Conservation (phyloP, 1,140 invertebrate genomes). For the Anagrus nilaparvatae region DNA sequence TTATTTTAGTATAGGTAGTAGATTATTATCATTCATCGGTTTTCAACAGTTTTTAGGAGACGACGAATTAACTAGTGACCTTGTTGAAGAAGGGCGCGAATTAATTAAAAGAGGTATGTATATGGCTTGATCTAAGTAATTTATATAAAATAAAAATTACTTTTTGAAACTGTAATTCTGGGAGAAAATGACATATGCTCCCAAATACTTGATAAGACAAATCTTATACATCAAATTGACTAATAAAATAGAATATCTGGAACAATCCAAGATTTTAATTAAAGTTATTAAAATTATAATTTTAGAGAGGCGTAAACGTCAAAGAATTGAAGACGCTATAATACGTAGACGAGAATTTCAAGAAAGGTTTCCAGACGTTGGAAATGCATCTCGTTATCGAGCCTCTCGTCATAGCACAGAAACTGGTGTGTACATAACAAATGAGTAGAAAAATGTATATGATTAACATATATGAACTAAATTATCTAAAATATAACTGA, state of each 20-base stretch:
- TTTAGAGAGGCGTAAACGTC: slow-evolving; percentile 67
- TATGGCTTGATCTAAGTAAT: neutral
- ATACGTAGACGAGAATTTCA: slow-evolving; percentile 59
- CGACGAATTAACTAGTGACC: slow-evolving; percentile 84
- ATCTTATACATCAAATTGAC: too few species aligned
- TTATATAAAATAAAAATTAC: slow-evolving; percentile 5
- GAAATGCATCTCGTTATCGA: slow-evolving; percentile 41
- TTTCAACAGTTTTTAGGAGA: slow-evolving; percentile 94
- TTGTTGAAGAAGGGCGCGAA: slow-evolving; percentile 87
- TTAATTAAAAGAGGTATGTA: slow-evolving; percentile 69
- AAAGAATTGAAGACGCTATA: slow-evolving; percentile 69
- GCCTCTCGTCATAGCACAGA: slow-evolving; percentile 45
- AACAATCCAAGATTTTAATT: too few species aligned
- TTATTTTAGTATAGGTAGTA: slow-evolving; percentile 88
- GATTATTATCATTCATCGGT: slow-evolving; percentile 77
- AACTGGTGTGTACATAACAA: slow-evolving; percentile 33
- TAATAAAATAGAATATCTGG: too few species aligned
- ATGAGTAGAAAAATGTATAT: slow-evolving; percentile 9
- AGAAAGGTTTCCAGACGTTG: slow-evolving; percentile 49
- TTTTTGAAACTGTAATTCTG: too few species aligned
- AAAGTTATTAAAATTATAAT: too few species aligned
- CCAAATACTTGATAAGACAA: too few species aligned
- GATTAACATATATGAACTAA: slow-evolving; percentile 1
- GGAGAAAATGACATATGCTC: too few species aligned
- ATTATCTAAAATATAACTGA: slow-evolving; percentile 1